phyloP scores from a whole-genome alignment of 2,888 invertebrate species.

The Sinelater perroti region DNA sequence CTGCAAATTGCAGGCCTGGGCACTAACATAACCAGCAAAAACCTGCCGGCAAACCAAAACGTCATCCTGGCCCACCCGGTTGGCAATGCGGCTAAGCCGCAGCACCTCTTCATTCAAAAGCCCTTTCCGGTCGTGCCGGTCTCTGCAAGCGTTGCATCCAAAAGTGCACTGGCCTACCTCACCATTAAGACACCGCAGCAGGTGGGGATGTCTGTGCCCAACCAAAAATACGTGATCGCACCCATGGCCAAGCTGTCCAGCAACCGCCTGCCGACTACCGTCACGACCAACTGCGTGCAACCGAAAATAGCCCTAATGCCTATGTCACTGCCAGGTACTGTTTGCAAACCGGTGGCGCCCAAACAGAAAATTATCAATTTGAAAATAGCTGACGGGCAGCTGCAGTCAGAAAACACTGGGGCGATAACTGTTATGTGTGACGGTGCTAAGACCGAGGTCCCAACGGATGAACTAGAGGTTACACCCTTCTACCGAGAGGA shows the following conservation, averaged over 20 bases:
- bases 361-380: constrained; percentile 71
- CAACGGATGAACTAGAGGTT: constrained; percentile 48
- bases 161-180: constrained; percentile 64
- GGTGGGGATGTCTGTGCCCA: constrained; percentile 43
- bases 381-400: constrained; percentile 73
- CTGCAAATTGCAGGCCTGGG: constrained; percentile 49
- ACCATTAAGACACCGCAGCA: constrained; percentile 65
- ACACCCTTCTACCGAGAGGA: constrained; percentile 52
- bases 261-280: constrained; percentile 66
- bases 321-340: constrained; percentile 47
- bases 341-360: constrained; percentile 46
- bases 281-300: constrained; percentile 65
- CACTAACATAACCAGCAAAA: constrained; percentile 44
- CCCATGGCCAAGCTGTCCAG: constrained; percentile 69
- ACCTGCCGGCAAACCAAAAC: constrained; percentile 42
- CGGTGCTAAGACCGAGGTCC: constrained; percentile 43
- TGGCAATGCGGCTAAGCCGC: constrained; percentile 50
- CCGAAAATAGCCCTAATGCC: constrained; percentile 58
- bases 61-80: constrained; percentile 50
- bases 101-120: constrained; percentile 69
- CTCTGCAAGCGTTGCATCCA: constrained; percentile 57
- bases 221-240: constrained; percentile 67
- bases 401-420: constrained; percentile 69
- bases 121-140: constrained; percentile 65
- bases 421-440: constrained; percentile 70